Percentiles rank a stretch among this genome's conserved stretches.
Evolutionary conservation across 1,140 invertebrate species (phyloP).

Genomic region (Tetramorium alpestre): DNA sequence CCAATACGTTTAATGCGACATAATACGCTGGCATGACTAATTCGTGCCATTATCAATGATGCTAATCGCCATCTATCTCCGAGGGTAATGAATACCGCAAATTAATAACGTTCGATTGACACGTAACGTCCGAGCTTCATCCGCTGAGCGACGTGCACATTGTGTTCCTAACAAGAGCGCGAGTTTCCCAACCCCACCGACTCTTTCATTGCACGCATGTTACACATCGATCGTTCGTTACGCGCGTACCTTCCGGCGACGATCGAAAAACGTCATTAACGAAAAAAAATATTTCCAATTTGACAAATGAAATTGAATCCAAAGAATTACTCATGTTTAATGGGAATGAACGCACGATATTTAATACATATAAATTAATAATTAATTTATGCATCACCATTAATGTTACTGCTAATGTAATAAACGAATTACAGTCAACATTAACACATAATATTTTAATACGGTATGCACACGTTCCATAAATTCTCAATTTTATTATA

Average conservation of each 20-base stretch:
- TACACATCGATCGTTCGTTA: conserved; percentile 39
- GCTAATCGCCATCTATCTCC: conserved; percentile 52
- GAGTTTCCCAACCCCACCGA: conserved; percentile 28
- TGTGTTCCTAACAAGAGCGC: conserved; percentile 54
- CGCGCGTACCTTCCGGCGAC: neutral
- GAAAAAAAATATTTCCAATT: conserved; percentile 25
- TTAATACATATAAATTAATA: neutral
- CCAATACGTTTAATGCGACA: conserved; percentile 55
- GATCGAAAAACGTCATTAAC: conserved; percentile 43
- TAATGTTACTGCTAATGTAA: neutral
- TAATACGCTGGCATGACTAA: conserved; percentile 55
- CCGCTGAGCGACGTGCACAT: conserved; percentile 50
- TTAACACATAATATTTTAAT: conserved; percentile 1
- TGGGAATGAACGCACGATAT: neutral
- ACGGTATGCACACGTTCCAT: neutral
- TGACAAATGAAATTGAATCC: conserved; percentile 11
- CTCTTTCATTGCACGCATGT: conserved; percentile 38
- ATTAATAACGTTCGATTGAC: conserved; percentile 61
- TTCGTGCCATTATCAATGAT: conserved; percentile 51
- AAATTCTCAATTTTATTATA: neutral
- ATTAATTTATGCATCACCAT: conserved; percentile 10
- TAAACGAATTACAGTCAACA: neutral
- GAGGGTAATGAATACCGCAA: conserved; percentile 57
- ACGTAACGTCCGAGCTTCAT: conserved; percentile 55
- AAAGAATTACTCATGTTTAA: conserved; percentile 24